Base-by-base conservation (phyloP, 2,113 vertebrate species). In the Serinus canaria region DNA sequence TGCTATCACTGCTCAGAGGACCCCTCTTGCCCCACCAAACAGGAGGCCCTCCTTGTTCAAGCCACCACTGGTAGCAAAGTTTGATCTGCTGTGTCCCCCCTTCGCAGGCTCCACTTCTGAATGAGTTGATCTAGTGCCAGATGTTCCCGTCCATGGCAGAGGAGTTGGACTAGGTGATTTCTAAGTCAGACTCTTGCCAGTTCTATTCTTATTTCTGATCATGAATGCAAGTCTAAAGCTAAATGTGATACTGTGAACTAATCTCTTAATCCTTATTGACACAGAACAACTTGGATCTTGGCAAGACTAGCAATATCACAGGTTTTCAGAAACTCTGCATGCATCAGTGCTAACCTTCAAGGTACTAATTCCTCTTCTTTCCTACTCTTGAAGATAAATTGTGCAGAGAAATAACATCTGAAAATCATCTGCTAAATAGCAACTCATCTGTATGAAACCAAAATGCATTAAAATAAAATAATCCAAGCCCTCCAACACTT, bases 241-340 rank as follows among this genome's bases (percentile, higher is more conserved):
- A 62, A 72, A 23, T 67, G 39, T 69, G 73, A 75, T 43, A 69
- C 33, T 3, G 3, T 59, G 46, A 76, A 84, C 44, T 91, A 91
- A 95, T 86, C 89, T 87, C 41, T 90, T 95, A 95, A 94, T 97
- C 87, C 66, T 83, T 67, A 88, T 68, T 94, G 94, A 87, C 77
- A 70, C 14, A 39, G 15, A 92, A 19, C 67, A 95, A 86, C n/a
- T 82, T 82, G 56, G 53, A 82, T 95, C 90, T 95, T 76, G 58
- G 19, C 69, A 87, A 7, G 25, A 30, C 52, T 70, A 70, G 35
- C 11, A 20, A 27, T 75, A 75, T 75, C 73, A 83, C 31, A 75
- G 11, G 44, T 93, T 90, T 85, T 94, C n/a, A 89, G 43, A 95
- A 94, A 22, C 24, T 56, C 13, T 87, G 33, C 16, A 55, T 76